Conservation (phyloP, 2,113 vertebrate species). For the Prochilodus magdalenae region DNA sequence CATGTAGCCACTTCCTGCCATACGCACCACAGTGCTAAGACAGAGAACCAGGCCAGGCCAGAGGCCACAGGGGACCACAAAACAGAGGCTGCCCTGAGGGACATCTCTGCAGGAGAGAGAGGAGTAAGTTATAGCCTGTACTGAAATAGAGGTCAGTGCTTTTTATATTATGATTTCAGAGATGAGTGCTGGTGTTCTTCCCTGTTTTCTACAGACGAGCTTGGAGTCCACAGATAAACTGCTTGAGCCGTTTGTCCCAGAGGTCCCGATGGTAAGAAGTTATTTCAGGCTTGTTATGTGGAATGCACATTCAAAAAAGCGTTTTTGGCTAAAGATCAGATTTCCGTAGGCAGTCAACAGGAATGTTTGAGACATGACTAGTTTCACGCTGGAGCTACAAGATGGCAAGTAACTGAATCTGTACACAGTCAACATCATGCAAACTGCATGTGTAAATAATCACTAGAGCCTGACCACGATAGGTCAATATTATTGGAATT, state of each 20-base stretch:
- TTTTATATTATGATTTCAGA: background rate
- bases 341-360: too few relatives aligned
- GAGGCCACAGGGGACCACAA: slow-evolving; percentile 55
- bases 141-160: background rate
- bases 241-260: slow-evolving; percentile 71
- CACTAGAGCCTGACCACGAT: too few relatives aligned
- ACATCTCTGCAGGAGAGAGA: slow-evolving; percentile 56
- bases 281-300: background rate
- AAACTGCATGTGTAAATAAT: too few relatives aligned
- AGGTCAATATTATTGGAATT: too few relatives aligned
- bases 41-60: background rate
- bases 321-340: background rate
- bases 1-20: slow-evolving; percentile 17
- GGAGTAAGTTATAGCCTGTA: slow-evolving; percentile 70
- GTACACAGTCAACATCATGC: too few relatives aligned
- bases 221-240: slow-evolving; percentile 85
- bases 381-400: background rate
- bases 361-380: too few relatives aligned
- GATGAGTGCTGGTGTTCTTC: background rate
- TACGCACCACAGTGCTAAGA: background rate
- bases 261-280: slow-evolving; percentile 68
- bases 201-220: slow-evolving; percentile 68
- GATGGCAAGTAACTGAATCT: too few relatives aligned
- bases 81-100: slow-evolving; percentile 72
- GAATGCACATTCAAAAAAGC: background rate